These are phyloP conservation scores for Gymnoscopelus braueri DNA, from an alignment of 2,797 vertebrate species.

Conservation along the genomic window DNA sequence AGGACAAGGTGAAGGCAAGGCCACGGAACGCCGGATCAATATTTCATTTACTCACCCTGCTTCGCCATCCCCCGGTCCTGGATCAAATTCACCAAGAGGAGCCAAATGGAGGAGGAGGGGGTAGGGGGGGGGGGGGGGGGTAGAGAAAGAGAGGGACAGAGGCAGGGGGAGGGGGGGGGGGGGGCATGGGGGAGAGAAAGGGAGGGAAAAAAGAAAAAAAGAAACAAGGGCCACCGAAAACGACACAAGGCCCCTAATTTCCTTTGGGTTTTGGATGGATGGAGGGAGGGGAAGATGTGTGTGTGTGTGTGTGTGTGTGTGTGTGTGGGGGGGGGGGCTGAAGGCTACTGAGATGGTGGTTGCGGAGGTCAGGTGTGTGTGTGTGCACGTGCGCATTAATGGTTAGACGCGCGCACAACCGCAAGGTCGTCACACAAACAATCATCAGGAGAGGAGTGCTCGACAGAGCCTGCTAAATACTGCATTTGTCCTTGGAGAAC, in stretches of 20 bases:
- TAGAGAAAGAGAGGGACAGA: neutral
- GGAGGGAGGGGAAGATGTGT: constrained; percentile 72
- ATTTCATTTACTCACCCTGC: constrained; percentile 99
- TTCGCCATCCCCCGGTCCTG: constrained; percentile 91
- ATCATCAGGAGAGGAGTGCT: constrained; percentile 18
- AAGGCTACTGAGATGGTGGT: constrained; percentile 42
- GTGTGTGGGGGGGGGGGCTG: constrained; percentile 17
- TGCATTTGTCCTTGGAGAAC: constrained; percentile 33
- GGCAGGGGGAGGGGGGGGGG: too few species aligned
- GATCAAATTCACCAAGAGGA: constrained; percentile 95
- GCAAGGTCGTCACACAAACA: constrained; percentile 55
- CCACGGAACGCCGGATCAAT: constrained; percentile 96
- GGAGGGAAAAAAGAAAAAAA: constrained; percentile 74
- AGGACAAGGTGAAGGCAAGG: constrained; percentile 99
- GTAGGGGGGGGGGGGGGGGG: neutral
- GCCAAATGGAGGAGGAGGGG: constrained; percentile 50
- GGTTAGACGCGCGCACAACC: constrained; percentile 35
- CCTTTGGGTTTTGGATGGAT: constrained; percentile 87
- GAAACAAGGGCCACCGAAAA: constrained; percentile 94
- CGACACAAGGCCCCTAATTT: constrained; percentile 89
- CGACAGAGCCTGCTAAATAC: constrained; percentile 1
- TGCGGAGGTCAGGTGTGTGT: constrained; percentile 55
- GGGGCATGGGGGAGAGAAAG: constrained; percentile 18
- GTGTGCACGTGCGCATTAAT: constrained; percentile 10
- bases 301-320: neutral